Evolutionary conservation across 2,797 vertebrate genomes (phyloP).

Genomic region (Coluber constrictor): DNA sequence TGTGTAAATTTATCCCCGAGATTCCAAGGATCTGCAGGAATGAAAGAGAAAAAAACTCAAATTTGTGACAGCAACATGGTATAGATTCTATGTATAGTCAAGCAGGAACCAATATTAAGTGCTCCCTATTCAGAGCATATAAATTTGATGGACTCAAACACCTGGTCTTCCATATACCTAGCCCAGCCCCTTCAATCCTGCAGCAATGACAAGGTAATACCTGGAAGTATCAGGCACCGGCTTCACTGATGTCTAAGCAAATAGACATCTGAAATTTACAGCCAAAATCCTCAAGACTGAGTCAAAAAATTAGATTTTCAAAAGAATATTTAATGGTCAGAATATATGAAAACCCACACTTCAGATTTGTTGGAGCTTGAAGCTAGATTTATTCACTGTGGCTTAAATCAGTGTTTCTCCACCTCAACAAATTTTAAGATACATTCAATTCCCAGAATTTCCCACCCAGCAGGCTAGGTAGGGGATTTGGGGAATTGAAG

Average conservation of each 20-base stretch:
- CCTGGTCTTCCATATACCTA: not conserved
- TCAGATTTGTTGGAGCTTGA: not conserved
- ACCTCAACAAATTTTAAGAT: not conserved
- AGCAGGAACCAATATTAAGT: not conserved
- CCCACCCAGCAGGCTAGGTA: not conserved
- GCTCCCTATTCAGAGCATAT: not conserved
- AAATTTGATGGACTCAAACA: not conserved
- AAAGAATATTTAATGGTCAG: not conserved
- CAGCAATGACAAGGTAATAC: not conserved
- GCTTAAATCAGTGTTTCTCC: not conserved
- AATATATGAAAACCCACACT: not conserved
- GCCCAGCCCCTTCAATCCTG: not conserved
- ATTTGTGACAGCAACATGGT: not conserved
- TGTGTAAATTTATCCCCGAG: constrained; percentile 73
- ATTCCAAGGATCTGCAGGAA: constrained; percentile 82
- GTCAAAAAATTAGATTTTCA: not conserved
- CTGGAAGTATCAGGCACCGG: not conserved
- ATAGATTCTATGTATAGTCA: not conserved
- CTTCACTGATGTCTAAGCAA: not conserved
- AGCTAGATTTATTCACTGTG: not conserved
- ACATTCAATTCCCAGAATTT: not conserved
- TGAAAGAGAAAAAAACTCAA: not conserved
- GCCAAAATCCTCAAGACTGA: not conserved
- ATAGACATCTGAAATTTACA: not conserved
- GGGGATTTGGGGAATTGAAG: not conserved